Evolutionary conservation across 2,797 vertebrate species (phyloP).

Genomic region (Acanthiza pusilla): DNA sequence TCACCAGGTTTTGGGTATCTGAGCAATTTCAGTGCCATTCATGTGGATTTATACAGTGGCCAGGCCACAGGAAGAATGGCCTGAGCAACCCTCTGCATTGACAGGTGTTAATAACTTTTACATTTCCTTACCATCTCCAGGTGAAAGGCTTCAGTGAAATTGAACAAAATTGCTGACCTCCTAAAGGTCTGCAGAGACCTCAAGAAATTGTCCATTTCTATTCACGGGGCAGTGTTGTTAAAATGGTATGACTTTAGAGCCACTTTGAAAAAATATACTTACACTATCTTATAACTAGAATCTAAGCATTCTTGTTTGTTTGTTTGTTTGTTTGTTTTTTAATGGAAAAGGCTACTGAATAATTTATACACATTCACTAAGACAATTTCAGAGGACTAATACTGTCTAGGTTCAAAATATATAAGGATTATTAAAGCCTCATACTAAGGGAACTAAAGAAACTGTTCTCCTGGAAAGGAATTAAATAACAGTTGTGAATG

Average conservation of each 20-base stretch:
- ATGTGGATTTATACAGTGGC: neutral
- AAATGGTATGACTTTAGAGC: neutral
- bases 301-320: neutral
- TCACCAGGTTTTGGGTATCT: neutral
- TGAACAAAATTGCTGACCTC: neutral
- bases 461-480: neutral
- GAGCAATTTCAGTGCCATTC: neutral
- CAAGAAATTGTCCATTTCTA: neutral
- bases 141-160: neutral
- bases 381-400: neutral
- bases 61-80: neutral
- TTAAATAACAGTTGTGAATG: neutral
- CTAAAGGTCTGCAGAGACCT: neutral
- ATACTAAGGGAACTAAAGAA: neutral
- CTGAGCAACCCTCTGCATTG: neutral
- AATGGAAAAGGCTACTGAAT: neutral
- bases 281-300: neutral
- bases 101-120: neutral
- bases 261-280: neutral
- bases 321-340: neutral
- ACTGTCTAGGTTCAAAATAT: neutral
- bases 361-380: neutral
- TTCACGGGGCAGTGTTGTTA: neutral
- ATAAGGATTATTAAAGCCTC: neutral
- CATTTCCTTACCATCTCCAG: neutral